A percentile compares a stretch with the other conserved stretches of the same genome.
Evolutionary conservation across 1,140 invertebrate species (phyloP).

Genomic region (Orius insidiosus): DNA sequence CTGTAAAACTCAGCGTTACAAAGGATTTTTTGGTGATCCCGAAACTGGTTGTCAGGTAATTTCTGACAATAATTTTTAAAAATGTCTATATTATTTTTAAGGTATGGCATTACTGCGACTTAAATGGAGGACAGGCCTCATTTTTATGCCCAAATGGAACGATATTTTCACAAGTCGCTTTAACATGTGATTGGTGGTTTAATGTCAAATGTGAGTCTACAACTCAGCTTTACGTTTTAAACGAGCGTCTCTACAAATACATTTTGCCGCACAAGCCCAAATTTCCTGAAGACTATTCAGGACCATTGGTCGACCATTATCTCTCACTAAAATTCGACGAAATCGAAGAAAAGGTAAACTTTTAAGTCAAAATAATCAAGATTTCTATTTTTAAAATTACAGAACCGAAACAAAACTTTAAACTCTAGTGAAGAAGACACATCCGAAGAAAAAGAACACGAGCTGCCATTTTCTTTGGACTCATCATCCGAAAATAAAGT

Average conservation of each 20-base stretch:
- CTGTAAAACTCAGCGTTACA: constrained; percentile 70
- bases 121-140: constrained; percentile 78
- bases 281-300: constrained; percentile 73
- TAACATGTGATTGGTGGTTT: constrained; percentile 87
- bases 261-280: constrained; percentile 67
- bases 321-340: constrained; percentile 63
- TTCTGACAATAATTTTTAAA: constrained; percentile 6
- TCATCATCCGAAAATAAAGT: constrained; percentile 8
- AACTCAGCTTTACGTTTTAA: constrained; percentile 66
- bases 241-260: constrained; percentile 73
- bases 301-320: constrained; percentile 68
- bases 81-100: constrained; percentile 26
- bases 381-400: background rate
- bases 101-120: constrained; percentile 82
- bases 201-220: constrained; percentile 60
- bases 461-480: constrained; percentile 23
- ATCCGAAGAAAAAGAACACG: constrained; percentile 21
- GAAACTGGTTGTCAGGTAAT: constrained; percentile 69
- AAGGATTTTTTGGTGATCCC: constrained; percentile 79
- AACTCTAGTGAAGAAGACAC: constrained; percentile 3
- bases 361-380: background rate
- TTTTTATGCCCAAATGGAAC: constrained; percentile 83
- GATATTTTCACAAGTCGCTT: constrained; percentile 69
- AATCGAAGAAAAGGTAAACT: constrained; percentile 40
- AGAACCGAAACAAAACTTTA: constrained; percentile 13